These are phyloP conservation scores for Excalfactoria chinensis DNA, from an alignment of 2,113 vertebrate species.

Conservation along the genomic window DNA sequence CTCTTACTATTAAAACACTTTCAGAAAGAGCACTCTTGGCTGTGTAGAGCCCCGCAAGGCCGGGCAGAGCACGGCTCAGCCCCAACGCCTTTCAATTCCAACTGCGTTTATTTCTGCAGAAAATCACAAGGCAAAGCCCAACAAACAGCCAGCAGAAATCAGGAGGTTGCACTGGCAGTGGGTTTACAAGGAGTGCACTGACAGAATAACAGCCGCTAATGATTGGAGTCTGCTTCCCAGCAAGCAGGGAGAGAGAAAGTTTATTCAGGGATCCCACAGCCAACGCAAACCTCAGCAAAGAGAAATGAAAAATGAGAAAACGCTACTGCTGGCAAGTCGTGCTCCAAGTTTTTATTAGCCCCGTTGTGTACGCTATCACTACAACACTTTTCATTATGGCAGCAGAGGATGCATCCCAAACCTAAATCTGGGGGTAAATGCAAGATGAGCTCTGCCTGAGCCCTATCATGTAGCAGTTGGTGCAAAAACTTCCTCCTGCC, in stretches of 20 bases:
- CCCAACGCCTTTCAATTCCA: background rate
- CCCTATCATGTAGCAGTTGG: background rate
- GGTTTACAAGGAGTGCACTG: background rate
- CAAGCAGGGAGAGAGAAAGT: background rate
- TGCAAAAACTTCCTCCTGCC: background rate
- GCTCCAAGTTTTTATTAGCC: background rate
- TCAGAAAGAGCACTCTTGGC: slow-evolving; percentile 44
- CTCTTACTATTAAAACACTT: slow-evolving; percentile 70
- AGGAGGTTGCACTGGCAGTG: background rate
- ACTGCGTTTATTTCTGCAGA: background rate
- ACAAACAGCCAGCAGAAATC: background rate
- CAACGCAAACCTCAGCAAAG: background rate
- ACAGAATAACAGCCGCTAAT: background rate
- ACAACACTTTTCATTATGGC: background rate
- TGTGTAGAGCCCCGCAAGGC: slow-evolving; percentile 20
- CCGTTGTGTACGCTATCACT: background rate
- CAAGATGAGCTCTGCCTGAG: background rate
- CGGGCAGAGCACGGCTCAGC: background rate
- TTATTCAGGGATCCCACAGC: background rate
- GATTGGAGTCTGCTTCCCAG: background rate
- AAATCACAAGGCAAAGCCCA: background rate
- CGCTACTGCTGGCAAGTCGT: background rate
- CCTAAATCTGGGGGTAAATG: background rate
- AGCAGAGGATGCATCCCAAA: background rate
- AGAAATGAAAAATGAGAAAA: background rate